Evolutionary conservation across 2,888 invertebrate species (phyloP).

Genomic region (Nomada goodeniana): DNA sequence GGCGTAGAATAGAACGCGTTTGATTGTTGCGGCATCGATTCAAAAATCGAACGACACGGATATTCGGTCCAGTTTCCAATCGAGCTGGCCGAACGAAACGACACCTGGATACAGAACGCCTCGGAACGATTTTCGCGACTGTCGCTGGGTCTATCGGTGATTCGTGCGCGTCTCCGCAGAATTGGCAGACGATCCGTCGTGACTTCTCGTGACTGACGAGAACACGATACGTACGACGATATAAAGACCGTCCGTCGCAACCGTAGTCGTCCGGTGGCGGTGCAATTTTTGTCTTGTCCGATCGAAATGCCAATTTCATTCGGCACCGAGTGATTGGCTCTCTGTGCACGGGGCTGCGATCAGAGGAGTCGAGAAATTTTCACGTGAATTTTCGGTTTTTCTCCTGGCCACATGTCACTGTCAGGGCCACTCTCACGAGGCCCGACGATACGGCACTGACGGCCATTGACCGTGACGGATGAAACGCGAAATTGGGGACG

Average conservation of each 20-base stretch:
- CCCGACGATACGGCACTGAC: slow-evolving; percentile 61
- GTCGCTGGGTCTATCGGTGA: slow-evolving; percentile 22
- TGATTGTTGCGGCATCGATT: neutral
- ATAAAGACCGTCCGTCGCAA: slow-evolving; percentile 30
- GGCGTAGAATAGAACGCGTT: neutral
- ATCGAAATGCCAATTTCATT: slow-evolving; percentile 72
- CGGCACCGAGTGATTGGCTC: slow-evolving; percentile 65
- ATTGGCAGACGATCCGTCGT: slow-evolving; percentile 15
- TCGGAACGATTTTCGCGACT: slow-evolving; percentile 9
- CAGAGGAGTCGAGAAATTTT: slow-evolving; percentile 61
- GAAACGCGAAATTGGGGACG: slow-evolving; percentile 64
- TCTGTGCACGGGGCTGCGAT: slow-evolving; percentile 7
- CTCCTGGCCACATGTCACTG: slow-evolving; percentile 68
- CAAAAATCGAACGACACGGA: neutral
- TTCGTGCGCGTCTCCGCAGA: slow-evolving; percentile 15
- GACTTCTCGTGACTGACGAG: slow-evolving; percentile 17
- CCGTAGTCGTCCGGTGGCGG: slow-evolving; percentile 21
- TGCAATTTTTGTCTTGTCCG: slow-evolving; percentile 71
- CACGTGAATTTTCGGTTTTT: slow-evolving; percentile 60
- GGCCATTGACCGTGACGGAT: slow-evolving; percentile 64
- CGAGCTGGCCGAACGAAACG: neutral
- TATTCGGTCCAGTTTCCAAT: neutral
- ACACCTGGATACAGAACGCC: neutral
- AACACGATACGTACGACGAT: slow-evolving; percentile 41
- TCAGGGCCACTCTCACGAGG: slow-evolving; percentile 60